Percentiles rank a stretch among this genome's conserved stretches.
phyloP scores from a whole-genome alignment of 2,888 invertebrate genomes.

The Panopea generosa region DNA sequence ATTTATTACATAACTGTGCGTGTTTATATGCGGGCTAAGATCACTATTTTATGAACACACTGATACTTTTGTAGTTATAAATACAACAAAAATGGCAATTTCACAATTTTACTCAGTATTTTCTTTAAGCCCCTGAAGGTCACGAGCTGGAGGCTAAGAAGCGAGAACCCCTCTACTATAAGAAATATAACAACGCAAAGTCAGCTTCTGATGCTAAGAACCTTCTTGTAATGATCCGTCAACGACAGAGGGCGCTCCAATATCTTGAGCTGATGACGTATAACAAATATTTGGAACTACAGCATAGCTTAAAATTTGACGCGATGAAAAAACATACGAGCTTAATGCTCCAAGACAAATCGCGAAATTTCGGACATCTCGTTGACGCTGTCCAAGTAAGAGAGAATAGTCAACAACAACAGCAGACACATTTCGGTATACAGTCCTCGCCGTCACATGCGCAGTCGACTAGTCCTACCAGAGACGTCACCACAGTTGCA shows the following conservation, averaged over 20 bases:
- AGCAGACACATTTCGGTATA: no score
- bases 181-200: slow-evolving; percentile 64
- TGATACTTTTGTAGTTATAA: no score
- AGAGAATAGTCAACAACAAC: background rate
- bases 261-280: slow-evolving; percentile 67
- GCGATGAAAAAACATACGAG: slow-evolving; percentile 21
- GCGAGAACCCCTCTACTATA: slow-evolving; percentile 64
- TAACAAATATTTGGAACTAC: slow-evolving; percentile 51
- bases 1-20: no score
- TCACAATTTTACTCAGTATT: no score
- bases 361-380: slow-evolving; percentile 46
- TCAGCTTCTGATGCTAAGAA: slow-evolving; percentile 56
- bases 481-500: background rate
- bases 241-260: slow-evolving; percentile 62
- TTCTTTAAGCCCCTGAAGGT: slow-evolving; percentile 60
- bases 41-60: no score
- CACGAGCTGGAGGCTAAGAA: slow-evolving; percentile 56
- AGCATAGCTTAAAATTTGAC: slow-evolving; percentile 33
- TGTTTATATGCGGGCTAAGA: no score
- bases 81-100: no score
- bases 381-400: slow-evolving; percentile 7
- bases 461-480: no score
- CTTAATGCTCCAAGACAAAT: slow-evolving; percentile 36
- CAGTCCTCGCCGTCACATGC: no score
- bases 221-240: slow-evolving; percentile 50